phyloP scores from a whole-genome alignment of 2,113 vertebrate genomes.

The Circaetus gallicus region DNA sequence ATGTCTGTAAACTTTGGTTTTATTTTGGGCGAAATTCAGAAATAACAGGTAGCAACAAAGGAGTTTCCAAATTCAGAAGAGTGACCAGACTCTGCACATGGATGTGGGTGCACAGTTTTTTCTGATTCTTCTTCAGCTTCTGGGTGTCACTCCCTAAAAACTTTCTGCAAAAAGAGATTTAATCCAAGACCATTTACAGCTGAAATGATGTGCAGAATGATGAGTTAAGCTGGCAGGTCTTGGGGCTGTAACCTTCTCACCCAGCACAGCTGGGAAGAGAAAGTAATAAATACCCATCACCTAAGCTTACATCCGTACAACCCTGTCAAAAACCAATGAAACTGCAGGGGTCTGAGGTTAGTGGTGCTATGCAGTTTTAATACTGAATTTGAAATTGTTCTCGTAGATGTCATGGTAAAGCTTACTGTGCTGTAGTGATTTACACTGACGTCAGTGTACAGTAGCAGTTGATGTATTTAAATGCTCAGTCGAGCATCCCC shows the following conservation, averaged over 20 bases:
- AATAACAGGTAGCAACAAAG: neutral
- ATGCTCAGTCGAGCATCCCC: neutral
- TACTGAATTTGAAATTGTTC: neutral
- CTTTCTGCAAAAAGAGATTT: neutral
- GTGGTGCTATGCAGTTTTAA: neutral
- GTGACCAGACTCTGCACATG: neutral
- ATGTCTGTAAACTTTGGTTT: neutral
- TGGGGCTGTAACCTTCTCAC: neutral
- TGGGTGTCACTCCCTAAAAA: neutral
- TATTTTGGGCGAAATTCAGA: neutral
- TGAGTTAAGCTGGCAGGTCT: neutral
- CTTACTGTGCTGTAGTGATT: neutral
- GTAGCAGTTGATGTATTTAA: neutral
- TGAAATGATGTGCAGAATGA: neutral
- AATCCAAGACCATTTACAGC: neutral
- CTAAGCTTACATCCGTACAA: neutral
- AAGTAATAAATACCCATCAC: accelerated
- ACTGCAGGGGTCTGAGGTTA: neutral
- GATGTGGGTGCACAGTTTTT: neutral
- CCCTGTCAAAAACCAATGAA: neutral
- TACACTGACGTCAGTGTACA: neutral
- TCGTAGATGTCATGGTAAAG: neutral
- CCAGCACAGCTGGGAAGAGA: neutral
- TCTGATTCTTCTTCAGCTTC: neutral
- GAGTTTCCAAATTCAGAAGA: neutral